Conservation (phyloP, 2,797 vertebrate genomes). For the Hyperoplus lanceolatus region DNA sequence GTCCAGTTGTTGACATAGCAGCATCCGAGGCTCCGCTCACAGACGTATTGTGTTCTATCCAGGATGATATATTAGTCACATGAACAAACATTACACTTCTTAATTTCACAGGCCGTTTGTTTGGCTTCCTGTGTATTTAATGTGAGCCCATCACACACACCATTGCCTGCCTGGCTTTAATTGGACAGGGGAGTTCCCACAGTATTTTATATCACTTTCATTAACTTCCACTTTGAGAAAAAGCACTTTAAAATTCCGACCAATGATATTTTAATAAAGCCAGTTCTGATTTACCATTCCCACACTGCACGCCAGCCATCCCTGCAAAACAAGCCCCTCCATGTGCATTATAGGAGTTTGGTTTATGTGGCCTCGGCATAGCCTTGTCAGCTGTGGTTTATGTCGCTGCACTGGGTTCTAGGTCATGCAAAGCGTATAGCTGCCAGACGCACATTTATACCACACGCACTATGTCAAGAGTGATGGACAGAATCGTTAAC, state of each 20-base stretch:
- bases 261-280: neutral
- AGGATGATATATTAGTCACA: neutral
- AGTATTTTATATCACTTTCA: too few relatives aligned
- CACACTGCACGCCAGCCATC: neutral
- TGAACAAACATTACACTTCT: slow-evolving; percentile 17
- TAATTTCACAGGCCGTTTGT: slow-evolving; percentile 12
- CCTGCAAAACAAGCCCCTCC: neutral
- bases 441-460: neutral
- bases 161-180: slow-evolving; percentile 1
- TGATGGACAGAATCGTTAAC: neutral
- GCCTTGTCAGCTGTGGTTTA: slow-evolving; percentile 7
- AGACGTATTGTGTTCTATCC: neutral
- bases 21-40: neutral
- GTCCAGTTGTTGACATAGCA: neutral
- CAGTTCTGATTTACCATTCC: neutral
- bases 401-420: neutral
- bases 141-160: slow-evolving; percentile 8
- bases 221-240: neutral
- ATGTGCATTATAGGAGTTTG: neutral
- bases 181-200: neutral
- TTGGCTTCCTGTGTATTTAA: slow-evolving; percentile 19
- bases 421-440: neutral
- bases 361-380: neutral
- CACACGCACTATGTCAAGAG: neutral
- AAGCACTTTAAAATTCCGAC: neutral